These are phyloP conservation scores for Osmerus eperlanus DNA, from an alignment of 2,113 vertebrate species.

Conservation along the genomic window DNA sequence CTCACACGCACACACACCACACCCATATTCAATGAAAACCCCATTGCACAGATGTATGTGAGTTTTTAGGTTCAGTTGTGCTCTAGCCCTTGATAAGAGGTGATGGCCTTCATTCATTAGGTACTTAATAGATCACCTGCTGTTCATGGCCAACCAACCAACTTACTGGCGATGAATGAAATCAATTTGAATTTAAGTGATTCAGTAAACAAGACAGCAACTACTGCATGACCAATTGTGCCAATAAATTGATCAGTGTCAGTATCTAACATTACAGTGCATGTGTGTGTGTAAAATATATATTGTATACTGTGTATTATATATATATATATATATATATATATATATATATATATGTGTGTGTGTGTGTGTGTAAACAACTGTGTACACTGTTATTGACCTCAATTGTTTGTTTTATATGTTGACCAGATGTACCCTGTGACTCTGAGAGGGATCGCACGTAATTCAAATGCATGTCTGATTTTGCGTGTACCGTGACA, in stretches of 20 bases:
- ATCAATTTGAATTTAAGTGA: conserved; percentile 48
- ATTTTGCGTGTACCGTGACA: no score
- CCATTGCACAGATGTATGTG: conserved; percentile 26
- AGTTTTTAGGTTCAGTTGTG: conserved; percentile 29
- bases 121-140: conserved; percentile 37
- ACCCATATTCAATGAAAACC: not conserved
- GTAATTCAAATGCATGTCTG: no score
- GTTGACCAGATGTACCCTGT: no score
- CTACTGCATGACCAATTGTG: conserved; percentile 57
- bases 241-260: conserved; percentile 50
- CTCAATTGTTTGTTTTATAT: conserved; percentile 29
- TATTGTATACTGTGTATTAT: not conserved
- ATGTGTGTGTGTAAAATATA: not conserved
- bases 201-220: conserved; percentile 38
- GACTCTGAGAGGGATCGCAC: no score
- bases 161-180: conserved; percentile 51
- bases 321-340: not conserved
- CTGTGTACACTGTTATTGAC: not conserved
- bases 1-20: not conserved
- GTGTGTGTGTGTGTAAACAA: not conserved
- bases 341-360: not conserved
- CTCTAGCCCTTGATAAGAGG: conserved; percentile 59
- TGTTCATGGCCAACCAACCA: conserved; percentile 62
- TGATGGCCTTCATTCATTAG: conserved; percentile 54
- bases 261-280: conserved; percentile 13